These are phyloP conservation scores for Phylloscopus trochiloides DNA, from an alignment of 2,113 vertebrate genomes.

Conservation along the genomic window DNA sequence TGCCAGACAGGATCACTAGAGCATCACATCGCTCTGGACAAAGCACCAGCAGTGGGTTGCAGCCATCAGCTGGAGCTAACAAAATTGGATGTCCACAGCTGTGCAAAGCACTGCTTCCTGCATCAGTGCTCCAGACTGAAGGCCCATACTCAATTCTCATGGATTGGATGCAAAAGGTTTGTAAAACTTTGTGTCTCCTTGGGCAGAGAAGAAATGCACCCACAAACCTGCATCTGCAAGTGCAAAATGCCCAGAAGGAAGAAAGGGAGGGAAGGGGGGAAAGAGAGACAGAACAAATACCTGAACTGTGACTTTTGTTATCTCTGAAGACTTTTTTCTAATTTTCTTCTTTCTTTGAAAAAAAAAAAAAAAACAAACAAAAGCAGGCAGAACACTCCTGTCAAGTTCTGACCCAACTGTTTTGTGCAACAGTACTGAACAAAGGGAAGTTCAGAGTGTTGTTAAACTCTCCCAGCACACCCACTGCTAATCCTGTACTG, in stretches of 20 bases:
- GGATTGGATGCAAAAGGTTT: not conserved
- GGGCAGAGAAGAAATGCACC: not conserved
- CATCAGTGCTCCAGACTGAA: not conserved
- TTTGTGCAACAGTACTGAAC: not conserved
- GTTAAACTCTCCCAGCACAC: not conserved
- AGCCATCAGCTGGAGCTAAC: not conserved
- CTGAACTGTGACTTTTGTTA: not conserved
- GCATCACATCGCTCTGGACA: not conserved
- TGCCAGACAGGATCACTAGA: not conserved
- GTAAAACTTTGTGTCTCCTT: not conserved
- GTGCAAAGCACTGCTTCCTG: not conserved
- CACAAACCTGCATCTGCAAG: not conserved
- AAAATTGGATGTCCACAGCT: not conserved
- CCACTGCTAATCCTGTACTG: not conserved
- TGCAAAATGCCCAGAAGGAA: not conserved
- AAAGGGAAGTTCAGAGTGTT: not conserved
- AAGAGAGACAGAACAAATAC: not conserved
- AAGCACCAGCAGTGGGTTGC: accelerated
- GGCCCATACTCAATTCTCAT: not conserved
- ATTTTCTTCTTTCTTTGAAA: not conserved
- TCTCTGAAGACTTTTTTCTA: not conserved
- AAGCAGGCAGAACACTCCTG: not conserved
- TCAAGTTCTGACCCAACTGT: not conserved
- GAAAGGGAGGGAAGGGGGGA: not conserved
- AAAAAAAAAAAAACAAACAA: not conserved